Conservation (phyloP, 2,113 vertebrate genomes). For the Colius striatus region DNA sequence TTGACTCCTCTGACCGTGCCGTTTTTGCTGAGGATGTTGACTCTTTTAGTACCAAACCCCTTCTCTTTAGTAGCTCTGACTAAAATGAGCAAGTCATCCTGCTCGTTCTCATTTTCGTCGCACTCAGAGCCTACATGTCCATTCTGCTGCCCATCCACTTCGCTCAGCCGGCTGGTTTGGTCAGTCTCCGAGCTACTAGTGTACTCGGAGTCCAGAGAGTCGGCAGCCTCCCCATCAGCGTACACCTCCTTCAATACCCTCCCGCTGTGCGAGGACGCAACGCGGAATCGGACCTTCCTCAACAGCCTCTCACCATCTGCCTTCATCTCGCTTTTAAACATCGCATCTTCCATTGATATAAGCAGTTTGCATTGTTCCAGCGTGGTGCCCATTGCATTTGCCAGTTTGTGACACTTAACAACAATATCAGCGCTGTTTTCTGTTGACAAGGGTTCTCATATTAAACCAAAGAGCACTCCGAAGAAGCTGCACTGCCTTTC, state of each 20-base stretch:
- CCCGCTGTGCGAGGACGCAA: slow-evolving; percentile 92
- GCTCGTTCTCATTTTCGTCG: slow-evolving; percentile 84
- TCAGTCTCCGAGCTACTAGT: slow-evolving; percentile 88
- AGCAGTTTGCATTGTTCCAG: slow-evolving; percentile 81
- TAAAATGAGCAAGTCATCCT: slow-evolving; percentile 86
- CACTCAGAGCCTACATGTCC: slow-evolving; percentile 82
- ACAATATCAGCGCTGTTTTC: slow-evolving; percentile 57
- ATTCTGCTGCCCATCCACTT: slow-evolving; percentile 77
- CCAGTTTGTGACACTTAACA: slow-evolving; percentile 64
- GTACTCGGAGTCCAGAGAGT: slow-evolving; percentile 91
- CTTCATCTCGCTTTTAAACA: slow-evolving; percentile 71
- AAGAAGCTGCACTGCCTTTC: slow-evolving; percentile 74
- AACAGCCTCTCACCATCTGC: slow-evolving; percentile 76
- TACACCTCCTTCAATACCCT: slow-evolving; percentile 94
- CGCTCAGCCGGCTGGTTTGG: slow-evolving; percentile 84
- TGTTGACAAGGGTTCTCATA: slow-evolving; percentile 65
- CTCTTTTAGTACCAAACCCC: slow-evolving; percentile 86
- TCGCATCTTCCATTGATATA: slow-evolving; percentile 75
- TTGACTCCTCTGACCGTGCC: slow-evolving; percentile 96
- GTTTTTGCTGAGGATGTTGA: slow-evolving; percentile 97
- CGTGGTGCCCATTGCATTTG: not conserved
- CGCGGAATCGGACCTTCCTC: slow-evolving; percentile 92
- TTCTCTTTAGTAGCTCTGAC: slow-evolving; percentile 86
- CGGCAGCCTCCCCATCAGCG: slow-evolving; percentile 82
- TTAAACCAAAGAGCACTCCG: slow-evolving; percentile 70